Evolutionary conservation across 2,888 invertebrate genomes (phyloP), one percentile per base, ranked within the genome.

Genomic region (Steinernema carpocapsae): DNA sequence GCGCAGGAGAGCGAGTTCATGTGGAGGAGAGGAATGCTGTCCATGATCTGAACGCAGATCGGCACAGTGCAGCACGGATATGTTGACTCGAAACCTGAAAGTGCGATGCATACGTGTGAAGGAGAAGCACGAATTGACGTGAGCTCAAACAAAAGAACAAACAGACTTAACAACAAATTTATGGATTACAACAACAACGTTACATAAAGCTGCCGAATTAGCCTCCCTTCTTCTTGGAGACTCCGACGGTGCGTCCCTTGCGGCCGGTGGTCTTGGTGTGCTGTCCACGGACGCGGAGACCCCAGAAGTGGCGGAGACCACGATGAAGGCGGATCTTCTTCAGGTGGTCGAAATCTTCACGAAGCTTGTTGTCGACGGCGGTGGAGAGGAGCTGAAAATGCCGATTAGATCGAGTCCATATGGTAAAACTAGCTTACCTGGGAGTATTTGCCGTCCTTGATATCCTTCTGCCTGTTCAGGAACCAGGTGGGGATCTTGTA

Each of bases 401-500:
- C 70, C 24, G 43, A 22, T 32, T 10, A 6, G 37, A 43, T n/a
- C 2, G 1, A 42, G 19, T 17, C 29, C 12, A 4, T 43, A 4
- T 0, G 26, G 3, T 14, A 12, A 59, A 19, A n/a, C 19, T 72
- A 45, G 70, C 74, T 78, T 32, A 87, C 84, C 91, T 97, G 97
- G 84, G 92, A 93, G 91, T 93, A 95, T 91, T 97, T 99, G 86
- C 99, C 99, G 90, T 99, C 99, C 88, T 97, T 94, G 89, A 97
- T 93, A 89, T 99, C 99, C 90, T 97, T 97, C 89, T 99, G 99
- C 90, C 99, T 95, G 90, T 99, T 99, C 79, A 99, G 92, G 91
- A 99, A 99, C 97, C 97, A 99, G 89, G 97, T 95, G 2, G 99
- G 99, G 87, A 99, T 99, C 91, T 99, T 99, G 91, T 97, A 99